phyloP scores from a whole-genome alignment of 2,797 vertebrate genomes.

The Gallinago solitaria region DNA sequence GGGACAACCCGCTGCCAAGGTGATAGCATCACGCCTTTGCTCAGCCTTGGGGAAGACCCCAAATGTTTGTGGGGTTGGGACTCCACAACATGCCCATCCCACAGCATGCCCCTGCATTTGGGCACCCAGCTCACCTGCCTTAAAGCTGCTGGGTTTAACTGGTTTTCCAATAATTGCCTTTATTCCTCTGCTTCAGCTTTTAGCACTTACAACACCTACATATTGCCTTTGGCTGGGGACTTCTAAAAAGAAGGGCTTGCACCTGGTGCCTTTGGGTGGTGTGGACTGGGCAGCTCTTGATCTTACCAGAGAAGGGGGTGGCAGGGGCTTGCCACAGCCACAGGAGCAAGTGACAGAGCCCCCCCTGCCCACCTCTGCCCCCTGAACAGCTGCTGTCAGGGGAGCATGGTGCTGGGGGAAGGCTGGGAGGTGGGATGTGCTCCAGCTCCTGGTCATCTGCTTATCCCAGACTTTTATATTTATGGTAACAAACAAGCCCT shows the following conservation, averaged over 20 bases:
- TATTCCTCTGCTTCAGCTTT: background rate
- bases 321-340: background rate
- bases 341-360: background rate
- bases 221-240: rapidly evolving
- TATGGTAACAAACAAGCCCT: background rate
- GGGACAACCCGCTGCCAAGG: rapidly evolving
- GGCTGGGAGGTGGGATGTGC: background rate
- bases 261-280: background rate
- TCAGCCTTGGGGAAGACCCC: rapidly evolving
- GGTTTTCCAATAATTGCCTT: background rate
- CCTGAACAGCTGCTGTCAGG: rapidly evolving
- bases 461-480: background rate
- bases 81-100: rapidly evolving
- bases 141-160: background rate
- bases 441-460: background rate
- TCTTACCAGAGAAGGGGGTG: too few species aligned
- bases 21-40: rapidly evolving
- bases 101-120: rapidly evolving
- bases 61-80: background rate
- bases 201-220: background rate
- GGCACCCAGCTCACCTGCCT: background rate
- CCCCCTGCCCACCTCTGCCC: background rate
- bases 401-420: background rate
- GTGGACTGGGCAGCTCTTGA: background rate
- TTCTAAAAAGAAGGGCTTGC: background rate